Evolutionary conservation across 1,140 invertebrate species (phyloP).

Genomic region (Drosophila micromelanica): DNA sequence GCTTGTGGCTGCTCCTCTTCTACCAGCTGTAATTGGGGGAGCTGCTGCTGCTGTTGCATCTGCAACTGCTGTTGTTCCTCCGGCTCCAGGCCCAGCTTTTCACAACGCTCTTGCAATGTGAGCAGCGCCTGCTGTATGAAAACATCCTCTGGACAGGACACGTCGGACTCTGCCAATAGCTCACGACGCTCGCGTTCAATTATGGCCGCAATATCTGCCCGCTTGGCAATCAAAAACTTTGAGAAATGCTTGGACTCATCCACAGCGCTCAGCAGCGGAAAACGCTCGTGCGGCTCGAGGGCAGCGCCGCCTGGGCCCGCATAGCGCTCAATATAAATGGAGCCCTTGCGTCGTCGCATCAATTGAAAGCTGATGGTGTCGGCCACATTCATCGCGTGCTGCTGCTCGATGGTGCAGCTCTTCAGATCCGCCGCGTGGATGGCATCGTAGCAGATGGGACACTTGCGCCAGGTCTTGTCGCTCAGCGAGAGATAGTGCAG

Average conservation of each 20-base stretch:
- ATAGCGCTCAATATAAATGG: conserved; percentile 89
- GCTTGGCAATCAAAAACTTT: conserved; percentile 91
- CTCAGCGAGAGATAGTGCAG: conserved; percentile 95
- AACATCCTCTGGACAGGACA: conserved; percentile 91
- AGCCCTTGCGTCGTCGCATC: conserved; percentile 93
- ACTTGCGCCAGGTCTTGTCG: conserved; percentile 90
- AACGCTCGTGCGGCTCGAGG: conserved; percentile 45
- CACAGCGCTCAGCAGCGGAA: conserved; percentile 74
- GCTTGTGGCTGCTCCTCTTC: conserved; percentile 26
- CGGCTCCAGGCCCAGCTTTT: conserved; percentile 50
- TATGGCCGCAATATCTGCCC: conserved; percentile 87
- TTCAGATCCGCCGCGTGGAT: conserved; percentile 85
- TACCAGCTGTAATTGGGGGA: neutral
- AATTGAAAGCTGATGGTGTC: conserved; percentile 92
- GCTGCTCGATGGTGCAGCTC: conserved; percentile 85
- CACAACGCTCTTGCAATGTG: conserved; percentile 85
- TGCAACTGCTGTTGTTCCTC: conserved; percentile 27
- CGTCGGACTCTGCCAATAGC: conserved; percentile 88
- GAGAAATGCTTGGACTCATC: conserved; percentile 86
- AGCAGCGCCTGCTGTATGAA: conserved; percentile 93
- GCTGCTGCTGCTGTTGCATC: conserved; percentile 2
- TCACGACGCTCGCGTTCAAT: conserved; percentile 90
- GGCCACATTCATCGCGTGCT: conserved; percentile 87
- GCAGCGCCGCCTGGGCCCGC: conserved; percentile 4
- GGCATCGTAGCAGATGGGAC: conserved; percentile 94